Base-by-base conservation (phyloP, 2,113 vertebrate species). In the Psettodes erumei region DNA sequence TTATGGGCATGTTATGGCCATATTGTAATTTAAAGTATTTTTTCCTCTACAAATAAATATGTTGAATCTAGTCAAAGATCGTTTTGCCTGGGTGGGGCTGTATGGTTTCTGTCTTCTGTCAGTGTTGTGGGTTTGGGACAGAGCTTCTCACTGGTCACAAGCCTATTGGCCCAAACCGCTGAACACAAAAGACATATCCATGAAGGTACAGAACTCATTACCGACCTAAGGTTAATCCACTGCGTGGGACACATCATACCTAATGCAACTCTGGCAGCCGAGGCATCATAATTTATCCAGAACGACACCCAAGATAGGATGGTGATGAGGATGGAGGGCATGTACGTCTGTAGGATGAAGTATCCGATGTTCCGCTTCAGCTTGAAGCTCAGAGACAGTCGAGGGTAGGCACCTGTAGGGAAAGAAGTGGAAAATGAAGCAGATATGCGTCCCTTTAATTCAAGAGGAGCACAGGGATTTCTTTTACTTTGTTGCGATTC, bases 261-360 rank as follows among this genome's bases (percentile, higher is more conserved):
- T 87, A 99, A 96, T 79, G 98, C 98, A 79, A 99, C 98, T 94
- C 97, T 94, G 81, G 98, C 98, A 59, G 98, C 98, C 37, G 98
- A 99, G 69, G 97, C 98, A 68, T 99, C 98, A 10, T 99, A 99
- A 91, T 98, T 99, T 90, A 99, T 98, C 98, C 98, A 99, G 94
- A 99, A 99, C 40, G 98, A 99, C 71, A 99, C 98, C 97, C 97
- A 99, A 55, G 98, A 99, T 69, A 99, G 94, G 91, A 99, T 99
- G 68, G 97, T 99, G 91, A 99, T 99, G 89, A 99, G 94, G 85
- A 97, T 99, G 63, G 98, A 98, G 89, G 98, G 98, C 98, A 99
- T 99, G 91, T 99, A 98, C 2, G 98, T 99, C 94, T 99, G 98
- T 68, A 99, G 95, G 87, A 99, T 99, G 93, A 99, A 98, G 91